These are phyloP conservation scores for Cyclopterus lumpus DNA, from an alignment of 2,797 vertebrate genomes.

Conservation along the genomic window DNA sequence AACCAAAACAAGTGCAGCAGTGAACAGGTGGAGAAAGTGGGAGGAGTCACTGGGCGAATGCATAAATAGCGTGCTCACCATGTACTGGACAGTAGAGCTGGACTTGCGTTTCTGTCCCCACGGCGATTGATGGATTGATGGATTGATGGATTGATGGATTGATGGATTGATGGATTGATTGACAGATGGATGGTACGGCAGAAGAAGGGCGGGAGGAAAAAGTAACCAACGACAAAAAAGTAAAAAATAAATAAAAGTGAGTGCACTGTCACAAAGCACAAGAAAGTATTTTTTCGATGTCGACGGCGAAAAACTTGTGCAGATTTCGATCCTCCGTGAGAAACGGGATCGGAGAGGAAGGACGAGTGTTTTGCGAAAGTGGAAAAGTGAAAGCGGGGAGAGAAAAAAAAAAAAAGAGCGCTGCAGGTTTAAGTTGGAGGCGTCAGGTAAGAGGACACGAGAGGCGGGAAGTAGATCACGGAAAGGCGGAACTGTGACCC, in stretches of 20 bases:
- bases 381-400: not conserved
- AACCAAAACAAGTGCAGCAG: constrained; percentile 5
- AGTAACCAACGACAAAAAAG: constrained; percentile 58
- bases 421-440: constrained; percentile 6
- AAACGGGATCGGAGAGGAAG: not conserved
- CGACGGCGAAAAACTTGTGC: not conserved
- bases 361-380: not conserved
- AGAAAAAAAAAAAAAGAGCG: constrained; percentile 12
- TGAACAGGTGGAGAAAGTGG: constrained; percentile 5
- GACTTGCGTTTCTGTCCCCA: constrained; percentile 86
- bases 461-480: constrained; percentile 8
- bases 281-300: too few relatives aligned
- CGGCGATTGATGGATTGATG: constrained; percentile 65
- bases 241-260: constrained; percentile 37
- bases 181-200: constrained; percentile 40
- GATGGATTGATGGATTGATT: constrained; percentile 60
- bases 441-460: constrained; percentile 12
- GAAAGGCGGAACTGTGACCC: constrained; percentile 1
- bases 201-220: constrained; percentile 35
- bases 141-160: constrained; percentile 60
- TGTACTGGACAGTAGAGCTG: constrained; percentile 86
- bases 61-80: constrained; percentile 82
- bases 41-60: constrained; percentile 32
- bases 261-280: constrained; percentile 36
- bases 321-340: constrained; percentile 14